Base-by-base conservation (phyloP, 2,113 vertebrate genomes). In the Nibea albiflora region DNA sequence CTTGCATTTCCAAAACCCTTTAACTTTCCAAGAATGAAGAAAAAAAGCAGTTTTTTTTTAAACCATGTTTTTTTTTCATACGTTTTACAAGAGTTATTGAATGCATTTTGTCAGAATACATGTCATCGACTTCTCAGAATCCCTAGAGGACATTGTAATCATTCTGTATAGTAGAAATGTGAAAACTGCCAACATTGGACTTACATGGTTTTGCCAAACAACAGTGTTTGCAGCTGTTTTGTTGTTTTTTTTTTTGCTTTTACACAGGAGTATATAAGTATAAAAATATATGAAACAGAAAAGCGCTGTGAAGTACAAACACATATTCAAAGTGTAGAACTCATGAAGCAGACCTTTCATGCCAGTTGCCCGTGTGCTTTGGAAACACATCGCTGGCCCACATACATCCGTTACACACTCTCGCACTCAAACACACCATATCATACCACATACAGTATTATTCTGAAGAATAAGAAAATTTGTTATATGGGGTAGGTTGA, bases 251-350 rank as follows among this genome's bases (percentile, higher is more conserved):
- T 83, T 85, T 26, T 26, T 26, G 24, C 24, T 26, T 26, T 76
- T 86, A 85, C 86, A 88, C 56, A 78, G 71, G 81, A 90, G 75
- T 89, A 88, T 83, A 91, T 73, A 92, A 88, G 82, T 94, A 94
- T 76, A 94, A 93, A 93, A 95, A 94, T 92, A 93, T 91, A 89
- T 90, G 75, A 87, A 88, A 93, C 70, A 82, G 88, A 89, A 89
- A 90, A 86, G 83, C 67, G 81, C 61, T 87, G 87, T 92, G 90
- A 89, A 84, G 78, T 89, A 92, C 86, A 92, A 93, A 92, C 76
- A 92, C 80, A 89, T 85, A 85, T 90, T 82, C 75, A 87, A 88
- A 93, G 67, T 85, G 69, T 80, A 82, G 81, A 82, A 81, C 54
- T 76, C 60, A 75, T 85, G 83, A 89, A 82, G 84, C 81, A 74